Evolutionary conservation across 2,797 vertebrate genomes (phyloP).

Genomic region (Clamator glandarius): DNA sequence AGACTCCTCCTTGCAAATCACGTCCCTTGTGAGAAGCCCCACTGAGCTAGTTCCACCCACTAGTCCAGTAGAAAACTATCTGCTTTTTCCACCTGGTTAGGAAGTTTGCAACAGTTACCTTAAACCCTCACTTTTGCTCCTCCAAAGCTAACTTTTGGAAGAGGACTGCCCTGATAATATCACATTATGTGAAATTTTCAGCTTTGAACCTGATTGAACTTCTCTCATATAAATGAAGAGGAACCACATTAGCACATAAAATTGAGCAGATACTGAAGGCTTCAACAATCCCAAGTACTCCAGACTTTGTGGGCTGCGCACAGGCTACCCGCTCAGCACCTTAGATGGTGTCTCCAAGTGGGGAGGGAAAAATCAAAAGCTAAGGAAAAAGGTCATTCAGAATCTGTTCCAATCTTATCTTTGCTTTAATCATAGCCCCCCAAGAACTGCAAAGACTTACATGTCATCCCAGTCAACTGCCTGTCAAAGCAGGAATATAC

Average conservation of each 20-base stretch:
- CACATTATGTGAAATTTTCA: neutral
- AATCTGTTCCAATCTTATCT: neutral
- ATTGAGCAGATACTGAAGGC: neutral
- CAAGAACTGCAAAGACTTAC: neutral
- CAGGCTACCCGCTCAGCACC: neutral
- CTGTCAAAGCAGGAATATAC: neutral
- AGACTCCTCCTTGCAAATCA: neutral
- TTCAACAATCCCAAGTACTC: neutral
- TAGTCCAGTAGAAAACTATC: accelerated
- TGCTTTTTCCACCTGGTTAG: neutral
- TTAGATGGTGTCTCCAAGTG: neutral
- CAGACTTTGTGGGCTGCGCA: neutral
- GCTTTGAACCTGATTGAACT: neutral
- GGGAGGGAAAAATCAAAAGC: neutral
- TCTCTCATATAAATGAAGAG: neutral
- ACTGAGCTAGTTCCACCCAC: neutral
- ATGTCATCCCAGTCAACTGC: neutral
- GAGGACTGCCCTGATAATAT: accelerated
- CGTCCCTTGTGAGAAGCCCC: neutral
- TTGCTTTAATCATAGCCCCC: neutral
- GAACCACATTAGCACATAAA: neutral
- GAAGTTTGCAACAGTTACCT: neutral
- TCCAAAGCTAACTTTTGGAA: neutral
- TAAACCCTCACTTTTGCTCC: neutral
- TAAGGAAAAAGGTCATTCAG: neutral